Conservation (phyloP, 1,140 invertebrate species). For the Hylaeus anthracinus region DNA sequence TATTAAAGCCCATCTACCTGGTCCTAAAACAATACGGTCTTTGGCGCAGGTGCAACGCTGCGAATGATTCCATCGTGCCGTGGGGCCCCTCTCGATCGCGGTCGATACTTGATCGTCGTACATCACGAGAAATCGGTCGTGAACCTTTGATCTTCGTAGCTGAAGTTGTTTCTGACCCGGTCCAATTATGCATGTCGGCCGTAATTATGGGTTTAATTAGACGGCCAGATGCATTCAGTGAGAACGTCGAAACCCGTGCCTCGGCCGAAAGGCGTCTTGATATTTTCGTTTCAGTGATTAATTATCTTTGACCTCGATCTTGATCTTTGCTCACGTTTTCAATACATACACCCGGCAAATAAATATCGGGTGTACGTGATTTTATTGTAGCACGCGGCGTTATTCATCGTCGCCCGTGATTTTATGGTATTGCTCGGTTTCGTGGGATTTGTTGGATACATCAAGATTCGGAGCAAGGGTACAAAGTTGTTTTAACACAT, state of each 20-base stretch:
- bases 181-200: constrained; percentile 45
- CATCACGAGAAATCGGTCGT: constrained; percentile 44
- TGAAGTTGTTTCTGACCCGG: constrained; percentile 27
- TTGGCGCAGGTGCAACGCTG: constrained; percentile 53
- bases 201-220: constrained; percentile 55
- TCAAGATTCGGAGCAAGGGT: too few relatives aligned
- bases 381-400: neutral
- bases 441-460: too few relatives aligned
- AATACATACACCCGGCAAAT: neutral
- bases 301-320: constrained; percentile 27
- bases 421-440: too few relatives aligned
- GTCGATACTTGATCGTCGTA: constrained; percentile 22
- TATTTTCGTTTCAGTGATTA: constrained; percentile 35
- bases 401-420: neutral
- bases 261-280: neutral
- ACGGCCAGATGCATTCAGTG: constrained; percentile 22
- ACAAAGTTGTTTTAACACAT: too few relatives aligned
- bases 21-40: constrained; percentile 67
- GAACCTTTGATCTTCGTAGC: constrained; percentile 46
- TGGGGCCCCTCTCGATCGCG: neutral
- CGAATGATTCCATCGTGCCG: constrained; percentile 8
- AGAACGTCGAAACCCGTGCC: constrained; percentile 31
- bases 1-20: constrained; percentile 62
- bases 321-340: neutral
- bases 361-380: neutral